Conservation (phyloP, 2,797 vertebrate species). For the Echiichthys vipera region DNA sequence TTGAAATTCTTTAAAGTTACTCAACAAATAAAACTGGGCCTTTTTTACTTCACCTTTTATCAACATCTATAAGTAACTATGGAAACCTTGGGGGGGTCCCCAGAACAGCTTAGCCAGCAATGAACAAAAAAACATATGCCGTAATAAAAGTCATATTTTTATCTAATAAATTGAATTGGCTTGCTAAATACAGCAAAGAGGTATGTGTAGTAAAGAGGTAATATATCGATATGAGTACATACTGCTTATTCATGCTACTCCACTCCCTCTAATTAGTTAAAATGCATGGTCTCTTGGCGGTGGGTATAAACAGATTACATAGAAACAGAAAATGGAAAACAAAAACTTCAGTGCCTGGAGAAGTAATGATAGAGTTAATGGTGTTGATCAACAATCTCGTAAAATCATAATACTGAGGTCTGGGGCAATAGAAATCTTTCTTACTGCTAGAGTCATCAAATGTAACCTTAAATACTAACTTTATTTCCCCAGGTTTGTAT, state of each 20-base stretch:
- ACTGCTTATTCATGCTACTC: conserved; percentile 1
- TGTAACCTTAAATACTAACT: conserved; percentile 2
- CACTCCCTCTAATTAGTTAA: neutral
- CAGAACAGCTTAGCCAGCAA: neutral
- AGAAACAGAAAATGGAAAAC: conserved; percentile 7
- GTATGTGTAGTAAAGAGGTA: neutral
- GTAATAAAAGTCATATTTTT: neutral
- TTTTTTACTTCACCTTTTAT: neutral
- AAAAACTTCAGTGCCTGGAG: neutral
- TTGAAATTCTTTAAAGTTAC: conserved; percentile 3
- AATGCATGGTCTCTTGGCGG: neutral
- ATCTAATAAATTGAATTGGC: neutral
- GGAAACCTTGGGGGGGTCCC: neutral
- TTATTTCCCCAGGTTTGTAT: conserved; percentile 83
- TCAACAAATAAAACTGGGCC: neutral
- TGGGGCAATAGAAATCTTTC: neutral
- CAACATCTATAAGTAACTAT: neutral
- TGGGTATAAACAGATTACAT: conserved; percentile 2
- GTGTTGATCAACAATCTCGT: conserved; percentile 1
- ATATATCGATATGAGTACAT: neutral
- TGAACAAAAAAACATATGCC: neutral
- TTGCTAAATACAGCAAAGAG: neutral
- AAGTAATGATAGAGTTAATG: conserved; percentile 22
- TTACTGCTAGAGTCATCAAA: neutral
- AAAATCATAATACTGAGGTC: neutral